phyloP scores from a whole-genome alignment of 2,797 vertebrate genomes.

The Tenualosa thibaudeaui region DNA sequence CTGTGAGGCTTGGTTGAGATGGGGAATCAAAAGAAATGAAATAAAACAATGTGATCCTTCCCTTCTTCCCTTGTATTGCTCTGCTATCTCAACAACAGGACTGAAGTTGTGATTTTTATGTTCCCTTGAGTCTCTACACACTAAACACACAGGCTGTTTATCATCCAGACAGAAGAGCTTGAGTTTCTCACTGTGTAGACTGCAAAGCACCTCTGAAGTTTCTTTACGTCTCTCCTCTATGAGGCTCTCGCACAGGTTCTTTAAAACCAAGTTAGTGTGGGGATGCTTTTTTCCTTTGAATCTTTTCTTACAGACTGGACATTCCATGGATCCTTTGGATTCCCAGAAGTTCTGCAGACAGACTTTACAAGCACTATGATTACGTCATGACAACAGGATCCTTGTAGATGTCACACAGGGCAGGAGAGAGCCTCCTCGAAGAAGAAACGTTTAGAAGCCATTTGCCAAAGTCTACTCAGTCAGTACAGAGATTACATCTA shows the following conservation, averaged over 20 bases:
- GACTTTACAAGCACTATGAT: slow-evolving; percentile 76
- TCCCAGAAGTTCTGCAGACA: slow-evolving; percentile 72
- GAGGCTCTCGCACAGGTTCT: slow-evolving; percentile 47
- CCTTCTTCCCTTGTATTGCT: no score
- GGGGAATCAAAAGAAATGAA: no score
- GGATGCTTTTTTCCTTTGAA: slow-evolving; percentile 31
- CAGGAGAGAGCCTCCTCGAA: slow-evolving; percentile 69
- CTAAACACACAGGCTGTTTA: no score
- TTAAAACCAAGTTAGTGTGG: slow-evolving; percentile 38
- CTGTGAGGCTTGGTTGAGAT: no score
- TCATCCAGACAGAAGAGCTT: no score
- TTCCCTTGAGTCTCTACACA: no score
- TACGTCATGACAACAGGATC: slow-evolving; percentile 73
- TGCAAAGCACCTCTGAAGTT: neutral
- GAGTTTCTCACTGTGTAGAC: no score
- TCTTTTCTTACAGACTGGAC: slow-evolving; percentile 42
- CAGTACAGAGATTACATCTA: no score
- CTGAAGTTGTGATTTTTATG: no score
- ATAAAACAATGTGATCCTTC: no score
- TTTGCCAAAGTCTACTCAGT: neutral
- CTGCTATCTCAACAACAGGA: slow-evolving; percentile 40
- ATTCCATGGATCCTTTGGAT: slow-evolving; percentile 30
- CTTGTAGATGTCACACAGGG: slow-evolving; percentile 70
- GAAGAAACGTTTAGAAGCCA: neutral
- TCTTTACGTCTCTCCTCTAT: neutral